These are phyloP conservation scores for Diceros bicornis DNA, from an alignment of 2,797 vertebrate species.

Conservation along the genomic window DNA sequence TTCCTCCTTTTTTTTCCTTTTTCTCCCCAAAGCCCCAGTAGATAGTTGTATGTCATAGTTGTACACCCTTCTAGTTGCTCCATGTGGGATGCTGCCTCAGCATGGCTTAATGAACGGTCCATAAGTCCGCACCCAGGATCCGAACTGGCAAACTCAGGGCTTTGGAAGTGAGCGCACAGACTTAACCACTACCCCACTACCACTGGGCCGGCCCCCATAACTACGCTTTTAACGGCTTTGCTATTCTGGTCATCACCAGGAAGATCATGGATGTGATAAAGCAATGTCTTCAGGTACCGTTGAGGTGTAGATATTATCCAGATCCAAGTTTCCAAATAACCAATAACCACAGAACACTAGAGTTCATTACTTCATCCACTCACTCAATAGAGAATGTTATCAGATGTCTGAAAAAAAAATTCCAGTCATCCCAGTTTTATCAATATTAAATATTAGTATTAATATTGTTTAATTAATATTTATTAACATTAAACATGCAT, in stretches of 20 bases:
- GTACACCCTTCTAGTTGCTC: too few relatives aligned
- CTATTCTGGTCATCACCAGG: neutral
- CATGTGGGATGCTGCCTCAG: too few relatives aligned
- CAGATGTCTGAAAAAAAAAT: conserved; percentile 5
- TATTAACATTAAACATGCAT: neutral
- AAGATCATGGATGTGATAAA: neutral
- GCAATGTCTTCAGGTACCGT: neutral
- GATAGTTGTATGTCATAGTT: too few relatives aligned
- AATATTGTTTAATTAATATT: neutral
- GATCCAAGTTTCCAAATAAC: conserved; percentile 12
- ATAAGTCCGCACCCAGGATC: too few relatives aligned
- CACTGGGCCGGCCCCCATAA: neutral
- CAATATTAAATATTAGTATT: neutral
- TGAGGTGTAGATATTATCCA: neutral
- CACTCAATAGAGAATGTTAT: neutral
- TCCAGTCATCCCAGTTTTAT: neutral
- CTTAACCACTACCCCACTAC: too few relatives aligned
- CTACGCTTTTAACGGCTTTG: neutral
- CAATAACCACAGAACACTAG: neutral
- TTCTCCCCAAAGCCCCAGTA: too few relatives aligned
- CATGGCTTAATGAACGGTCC: too few relatives aligned
- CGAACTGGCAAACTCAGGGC: too few relatives aligned
- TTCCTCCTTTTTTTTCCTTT: too few relatives aligned
- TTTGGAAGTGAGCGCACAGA: too few relatives aligned
- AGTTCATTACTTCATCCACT: neutral